These are phyloP conservation scores for Zygaena filipendulae DNA, from an alignment of 2,888 invertebrate genomes.

Conservation along the genomic window DNA sequence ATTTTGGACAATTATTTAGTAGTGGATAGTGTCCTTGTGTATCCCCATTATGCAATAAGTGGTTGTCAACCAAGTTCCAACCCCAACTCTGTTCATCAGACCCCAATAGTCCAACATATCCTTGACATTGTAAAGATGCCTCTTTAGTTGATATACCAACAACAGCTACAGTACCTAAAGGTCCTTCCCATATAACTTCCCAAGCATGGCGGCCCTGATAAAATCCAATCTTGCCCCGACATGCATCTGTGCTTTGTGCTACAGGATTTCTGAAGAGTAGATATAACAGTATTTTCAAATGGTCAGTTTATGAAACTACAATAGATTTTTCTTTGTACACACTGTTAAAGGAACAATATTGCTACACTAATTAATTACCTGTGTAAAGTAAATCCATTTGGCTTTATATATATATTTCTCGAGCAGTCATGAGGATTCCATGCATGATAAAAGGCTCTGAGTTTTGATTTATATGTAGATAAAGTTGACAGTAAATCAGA, in stretches of 20 bases:
- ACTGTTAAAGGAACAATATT: too few species aligned
- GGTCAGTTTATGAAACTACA: too few species aligned
- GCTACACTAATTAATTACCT: too few species aligned
- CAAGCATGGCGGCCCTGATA: slow-evolving; percentile 93
- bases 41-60: slow-evolving; percentile 95
- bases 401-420: slow-evolving; percentile 95
- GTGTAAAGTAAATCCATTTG: slow-evolving; percentile 97
- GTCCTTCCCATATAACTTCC: slow-evolving; percentile 99
- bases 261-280: slow-evolving; percentile 94
- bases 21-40: slow-evolving; percentile 94
- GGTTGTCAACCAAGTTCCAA: slow-evolving; percentile 99
- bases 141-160: slow-evolving; percentile 96
- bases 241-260: slow-evolving; percentile 98
- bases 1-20: slow-evolving; percentile 96
- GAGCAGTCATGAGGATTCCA: slow-evolving; percentile 99
- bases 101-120: slow-evolving; percentile 94
- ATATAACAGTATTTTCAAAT: slow-evolving; percentile 2
- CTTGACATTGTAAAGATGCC: slow-evolving; percentile 92
- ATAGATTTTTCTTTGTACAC: too few species aligned
- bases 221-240: slow-evolving; percentile 90
- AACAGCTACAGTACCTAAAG: slow-evolving; percentile 97
- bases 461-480: slow-evolving; percentile 91
- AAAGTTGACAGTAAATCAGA: slow-evolving; percentile 91
- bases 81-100: slow-evolving; percentile 99
- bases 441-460: slow-evolving; percentile 92